Conservation (phyloP, 2,113 vertebrate genomes). For the Pipra filicauda region DNA sequence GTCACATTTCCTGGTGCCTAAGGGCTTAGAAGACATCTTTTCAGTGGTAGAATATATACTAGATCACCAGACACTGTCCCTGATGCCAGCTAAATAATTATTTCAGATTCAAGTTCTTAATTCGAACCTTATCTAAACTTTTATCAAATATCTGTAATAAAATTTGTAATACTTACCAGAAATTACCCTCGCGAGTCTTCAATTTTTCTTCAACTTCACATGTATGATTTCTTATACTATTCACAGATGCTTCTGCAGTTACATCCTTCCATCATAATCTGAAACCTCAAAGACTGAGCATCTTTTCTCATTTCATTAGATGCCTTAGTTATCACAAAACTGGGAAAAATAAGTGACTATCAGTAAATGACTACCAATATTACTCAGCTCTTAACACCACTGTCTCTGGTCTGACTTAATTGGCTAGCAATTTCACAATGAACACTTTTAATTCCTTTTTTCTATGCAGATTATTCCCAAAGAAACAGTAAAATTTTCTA, state of each 20-base stretch:
- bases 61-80: neutral
- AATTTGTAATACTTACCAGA: neutral
- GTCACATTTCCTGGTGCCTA: neutral
- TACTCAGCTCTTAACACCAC: neutral
- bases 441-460: neutral
- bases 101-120: neutral
- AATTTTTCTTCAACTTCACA: neutral
- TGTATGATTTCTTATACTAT: neutral
- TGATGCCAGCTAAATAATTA: neutral
- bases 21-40: neutral
- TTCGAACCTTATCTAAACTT: neutral
- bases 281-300: neutral
- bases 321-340: neutral
- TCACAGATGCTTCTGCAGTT: neutral
- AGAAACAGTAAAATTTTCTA: neutral
- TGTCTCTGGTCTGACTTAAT: neutral
- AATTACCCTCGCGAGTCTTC: neutral
- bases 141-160: neutral
- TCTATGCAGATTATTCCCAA: slow-evolving; percentile 25
- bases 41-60: neutral
- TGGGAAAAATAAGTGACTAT: neutral
- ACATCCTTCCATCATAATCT: neutral
- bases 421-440: neutral
- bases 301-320: neutral
- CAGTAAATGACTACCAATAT: neutral